A percentile compares a stretch with the other conserved stretches of the same genome.
phyloP scores from a whole-genome alignment of 2,113 vertebrate genomes.

The Epinephelus lanceolatus region DNA sequence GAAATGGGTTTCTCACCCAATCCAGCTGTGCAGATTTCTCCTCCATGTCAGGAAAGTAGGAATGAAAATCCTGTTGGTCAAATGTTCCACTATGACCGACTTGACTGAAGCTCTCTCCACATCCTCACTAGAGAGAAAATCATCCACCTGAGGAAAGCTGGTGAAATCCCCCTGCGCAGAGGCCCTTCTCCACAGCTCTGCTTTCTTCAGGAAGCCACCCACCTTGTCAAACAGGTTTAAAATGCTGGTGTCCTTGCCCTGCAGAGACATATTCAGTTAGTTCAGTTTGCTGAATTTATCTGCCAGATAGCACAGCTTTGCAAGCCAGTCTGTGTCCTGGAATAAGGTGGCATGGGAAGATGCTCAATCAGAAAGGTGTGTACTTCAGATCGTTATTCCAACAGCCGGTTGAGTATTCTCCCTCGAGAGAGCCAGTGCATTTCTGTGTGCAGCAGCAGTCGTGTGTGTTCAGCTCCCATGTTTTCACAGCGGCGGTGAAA shows the following conservation, averaged over 20 bases:
- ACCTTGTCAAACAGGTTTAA: slow-evolving; percentile 3
- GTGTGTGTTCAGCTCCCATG: neutral
- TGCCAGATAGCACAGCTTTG: neutral
- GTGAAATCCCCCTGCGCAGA: neutral
- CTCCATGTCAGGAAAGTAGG: too few species aligned
- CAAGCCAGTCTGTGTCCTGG: neutral
- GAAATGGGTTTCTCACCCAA: too few species aligned
- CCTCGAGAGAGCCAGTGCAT: neutral
- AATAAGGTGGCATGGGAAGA: slow-evolving; percentile 2
- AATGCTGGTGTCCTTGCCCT: slow-evolving; percentile 1
- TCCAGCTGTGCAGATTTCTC: too few species aligned
- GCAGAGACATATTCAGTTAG: slow-evolving; percentile 6
- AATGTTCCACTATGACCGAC: too few species aligned
- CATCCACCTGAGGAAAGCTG: neutral
- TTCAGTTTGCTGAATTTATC: slow-evolving; percentile 19
- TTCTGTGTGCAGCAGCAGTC: slow-evolving; percentile 9
- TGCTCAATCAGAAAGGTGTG: slow-evolving; percentile 15
- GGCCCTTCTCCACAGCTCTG: neutral
- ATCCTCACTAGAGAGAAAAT: neutral
- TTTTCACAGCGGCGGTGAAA: too few species aligned
- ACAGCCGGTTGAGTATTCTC: neutral
- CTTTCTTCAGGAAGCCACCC: neutral
- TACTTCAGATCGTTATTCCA: neutral
- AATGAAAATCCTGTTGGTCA: too few species aligned
- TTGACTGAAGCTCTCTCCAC: too few species aligned